Evolutionary conservation across 1,140 invertebrate species (phyloP).

Genomic region (Lineus longissimus): DNA sequence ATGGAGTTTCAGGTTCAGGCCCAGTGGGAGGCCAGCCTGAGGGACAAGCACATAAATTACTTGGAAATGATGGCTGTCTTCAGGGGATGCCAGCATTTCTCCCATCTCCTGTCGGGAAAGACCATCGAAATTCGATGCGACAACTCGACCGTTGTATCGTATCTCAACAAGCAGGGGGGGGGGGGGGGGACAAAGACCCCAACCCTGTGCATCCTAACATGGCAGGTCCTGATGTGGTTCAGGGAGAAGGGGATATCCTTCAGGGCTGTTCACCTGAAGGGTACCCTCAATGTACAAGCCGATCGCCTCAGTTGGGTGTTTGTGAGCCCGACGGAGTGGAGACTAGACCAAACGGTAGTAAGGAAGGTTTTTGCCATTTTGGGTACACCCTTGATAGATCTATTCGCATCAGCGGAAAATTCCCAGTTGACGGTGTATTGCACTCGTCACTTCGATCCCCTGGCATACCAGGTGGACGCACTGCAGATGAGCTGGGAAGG

Average conservation of each 20-base stretch:
- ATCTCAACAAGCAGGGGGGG: background rate
- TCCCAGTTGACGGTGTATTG: background rate
- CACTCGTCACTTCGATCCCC: background rate
- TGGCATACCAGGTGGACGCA: background rate
- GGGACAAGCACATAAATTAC: background rate
- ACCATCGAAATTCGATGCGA: background rate
- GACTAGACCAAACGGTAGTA: background rate
- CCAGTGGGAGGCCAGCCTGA: background rate
- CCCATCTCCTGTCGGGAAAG: background rate
- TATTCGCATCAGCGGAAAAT: background rate
- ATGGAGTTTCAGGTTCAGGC: conserved; percentile 5
- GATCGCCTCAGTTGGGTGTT: background rate
- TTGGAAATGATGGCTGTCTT: conserved; percentile 1
- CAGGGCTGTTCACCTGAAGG: background rate
- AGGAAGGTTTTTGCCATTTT: background rate
- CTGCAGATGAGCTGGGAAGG: background rate
- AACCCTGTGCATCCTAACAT: background rate
- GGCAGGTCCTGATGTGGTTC: background rate
- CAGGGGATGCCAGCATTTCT: background rate
- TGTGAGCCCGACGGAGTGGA: background rate
- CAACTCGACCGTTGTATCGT: background rate
- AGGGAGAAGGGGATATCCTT: background rate
- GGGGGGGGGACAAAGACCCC: background rate
- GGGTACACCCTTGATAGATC: background rate
- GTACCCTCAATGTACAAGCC: background rate